These are phyloP conservation scores for Epinotia demarniana DNA, from an alignment of 2,888 invertebrate genomes.

Conservation along the genomic window DNA sequence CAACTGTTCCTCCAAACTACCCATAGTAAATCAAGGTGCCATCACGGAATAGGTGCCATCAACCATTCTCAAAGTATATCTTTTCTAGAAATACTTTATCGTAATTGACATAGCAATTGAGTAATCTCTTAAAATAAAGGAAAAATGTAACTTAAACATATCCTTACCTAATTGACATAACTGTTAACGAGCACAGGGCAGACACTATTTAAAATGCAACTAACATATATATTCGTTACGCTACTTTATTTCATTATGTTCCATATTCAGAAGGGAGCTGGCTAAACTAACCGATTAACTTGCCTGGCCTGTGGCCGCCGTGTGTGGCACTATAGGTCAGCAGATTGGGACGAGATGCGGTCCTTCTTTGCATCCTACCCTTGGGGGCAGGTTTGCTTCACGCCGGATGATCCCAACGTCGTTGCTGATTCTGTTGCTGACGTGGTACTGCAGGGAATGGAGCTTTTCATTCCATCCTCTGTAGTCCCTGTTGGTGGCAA, in stretches of 20 bases:
- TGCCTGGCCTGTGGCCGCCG: too few relatives aligned
- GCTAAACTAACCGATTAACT: slow-evolving; percentile 31
- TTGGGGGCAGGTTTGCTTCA: too few relatives aligned
- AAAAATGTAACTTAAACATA: slow-evolving; percentile 26
- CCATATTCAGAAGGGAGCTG: slow-evolving; percentile 28
- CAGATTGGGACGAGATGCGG: too few relatives aligned
- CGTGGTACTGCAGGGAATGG: too few relatives aligned
- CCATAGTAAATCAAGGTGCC: background rate
- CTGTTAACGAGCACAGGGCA: slow-evolving; percentile 26
- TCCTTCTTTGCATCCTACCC: too few relatives aligned
- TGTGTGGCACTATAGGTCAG: too few relatives aligned
- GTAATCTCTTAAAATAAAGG: slow-evolving; percentile 8
- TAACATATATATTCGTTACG: slow-evolving; percentile 28
- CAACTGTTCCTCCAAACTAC: too few relatives aligned
- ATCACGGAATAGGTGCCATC: too few relatives aligned
- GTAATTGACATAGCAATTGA: slow-evolving; percentile 21
- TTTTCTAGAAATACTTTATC: slow-evolving; percentile 7
- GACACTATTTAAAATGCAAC: slow-evolving; percentile 22
- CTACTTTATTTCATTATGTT: slow-evolving; percentile 10
- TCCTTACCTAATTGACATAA: slow-evolving; percentile 21
- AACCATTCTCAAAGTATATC: background rate
- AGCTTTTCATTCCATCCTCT: too few relatives aligned
- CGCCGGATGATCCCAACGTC: too few relatives aligned
- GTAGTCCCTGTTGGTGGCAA: too few relatives aligned
- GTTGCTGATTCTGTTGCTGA: too few relatives aligned